Evolutionary conservation across 2,113 vertebrate genomes (phyloP).

Genomic region (Nycticebus coucang): DNA sequence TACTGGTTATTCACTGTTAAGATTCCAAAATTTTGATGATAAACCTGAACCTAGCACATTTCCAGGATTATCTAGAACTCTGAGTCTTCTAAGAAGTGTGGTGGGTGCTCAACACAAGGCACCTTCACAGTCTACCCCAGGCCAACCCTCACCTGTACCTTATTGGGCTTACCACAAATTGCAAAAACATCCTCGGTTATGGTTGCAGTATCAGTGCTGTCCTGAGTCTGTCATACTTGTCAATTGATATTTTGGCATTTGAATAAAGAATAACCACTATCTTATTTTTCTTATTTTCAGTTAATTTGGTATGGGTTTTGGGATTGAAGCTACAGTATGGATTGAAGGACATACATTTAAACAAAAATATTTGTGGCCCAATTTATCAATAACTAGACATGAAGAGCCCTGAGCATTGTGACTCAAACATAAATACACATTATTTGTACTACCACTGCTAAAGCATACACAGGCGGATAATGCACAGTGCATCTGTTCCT

Average conservation of each 20-base stretch:
- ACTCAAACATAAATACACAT: background rate
- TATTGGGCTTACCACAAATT: background rate
- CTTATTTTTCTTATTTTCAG: background rate
- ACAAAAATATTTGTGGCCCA: background rate
- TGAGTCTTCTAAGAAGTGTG: background rate
- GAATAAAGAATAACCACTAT: background rate
- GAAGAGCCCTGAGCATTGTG: background rate
- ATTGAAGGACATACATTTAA: background rate
- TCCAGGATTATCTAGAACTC: background rate
- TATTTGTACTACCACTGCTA: background rate
- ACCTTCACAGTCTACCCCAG: background rate
- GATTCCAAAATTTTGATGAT: background rate
- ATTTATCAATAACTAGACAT: background rate
- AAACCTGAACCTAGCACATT: background rate
- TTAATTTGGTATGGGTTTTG: background rate
- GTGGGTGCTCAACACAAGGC: background rate
- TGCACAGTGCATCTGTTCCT: background rate
- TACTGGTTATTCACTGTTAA: conserved; percentile 1
- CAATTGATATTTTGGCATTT: background rate
- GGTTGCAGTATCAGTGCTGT: background rate
- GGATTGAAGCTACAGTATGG: background rate
- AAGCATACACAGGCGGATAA: background rate
- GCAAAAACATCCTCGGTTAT: background rate
- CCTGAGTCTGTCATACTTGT: background rate
- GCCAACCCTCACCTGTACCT: background rate